A percentile compares a stretch with the other conserved stretches of the same genome.
phyloP scores from a whole-genome alignment of 2,888 invertebrate species.

The Andrena bucephala region DNA sequence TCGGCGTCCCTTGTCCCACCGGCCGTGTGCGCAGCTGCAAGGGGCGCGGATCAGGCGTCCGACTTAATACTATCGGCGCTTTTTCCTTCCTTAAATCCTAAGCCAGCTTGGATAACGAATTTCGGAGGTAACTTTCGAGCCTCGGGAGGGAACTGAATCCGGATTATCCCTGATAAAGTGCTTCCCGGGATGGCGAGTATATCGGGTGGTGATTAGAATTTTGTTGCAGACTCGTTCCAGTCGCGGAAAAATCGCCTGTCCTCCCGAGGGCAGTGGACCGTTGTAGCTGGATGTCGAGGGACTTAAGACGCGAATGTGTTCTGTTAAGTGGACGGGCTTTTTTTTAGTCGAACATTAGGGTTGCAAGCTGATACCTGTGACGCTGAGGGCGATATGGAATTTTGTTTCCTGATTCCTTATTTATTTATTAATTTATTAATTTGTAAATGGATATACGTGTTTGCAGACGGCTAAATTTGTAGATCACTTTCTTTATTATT shows the following conservation, averaged over 20 bases:
- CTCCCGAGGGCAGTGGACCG: neutral
- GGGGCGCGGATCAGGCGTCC: conserved; percentile 40
- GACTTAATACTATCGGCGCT: conserved; percentile 60
- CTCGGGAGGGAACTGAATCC: conserved; percentile 49
- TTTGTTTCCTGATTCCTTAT: too few species aligned
- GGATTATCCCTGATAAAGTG: conserved; percentile 60
- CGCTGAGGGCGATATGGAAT: too few species aligned
- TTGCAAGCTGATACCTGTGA: too few species aligned
- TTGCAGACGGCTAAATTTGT: too few species aligned
- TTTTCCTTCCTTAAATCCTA: conserved; percentile 61
- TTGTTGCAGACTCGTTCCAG: conserved; percentile 19
- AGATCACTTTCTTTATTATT: too few species aligned
- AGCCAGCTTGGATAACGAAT: conserved; percentile 63
- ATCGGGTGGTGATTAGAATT: conserved; percentile 53
- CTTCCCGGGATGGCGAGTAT: conserved; percentile 36
- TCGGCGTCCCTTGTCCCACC: conserved; percentile 1
- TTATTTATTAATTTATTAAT: too few species aligned
- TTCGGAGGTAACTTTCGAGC: conserved; percentile 46
- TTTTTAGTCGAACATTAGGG: too few species aligned
- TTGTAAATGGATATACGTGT: too few species aligned
- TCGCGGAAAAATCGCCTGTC: neutral
- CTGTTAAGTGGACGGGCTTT: too few species aligned
- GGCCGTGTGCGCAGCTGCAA: conserved; percentile 9
- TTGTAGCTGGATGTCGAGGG: too few species aligned
- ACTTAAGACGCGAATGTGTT: conserved; percentile 14